Evolutionary conservation across 1,140 invertebrate species (phyloP), one percentile per base, ranked within the genome.

Genomic region (Argopecten irradians): DNA sequence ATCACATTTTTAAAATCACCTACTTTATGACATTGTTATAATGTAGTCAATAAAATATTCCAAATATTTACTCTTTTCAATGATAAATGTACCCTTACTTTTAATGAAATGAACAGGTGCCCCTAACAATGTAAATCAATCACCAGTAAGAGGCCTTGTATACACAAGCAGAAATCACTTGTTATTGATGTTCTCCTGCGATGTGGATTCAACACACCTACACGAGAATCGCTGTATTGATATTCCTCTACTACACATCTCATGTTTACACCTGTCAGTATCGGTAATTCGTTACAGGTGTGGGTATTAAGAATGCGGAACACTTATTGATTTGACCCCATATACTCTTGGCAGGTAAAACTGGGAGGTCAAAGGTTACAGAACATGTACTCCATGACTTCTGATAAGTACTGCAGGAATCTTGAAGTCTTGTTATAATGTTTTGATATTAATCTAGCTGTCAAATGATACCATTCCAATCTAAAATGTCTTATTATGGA

Each of bases 251-350:
- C n/a, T n/a, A n/a, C n/a, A n/a, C n/a, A n/a, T n/a, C n/a, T n/a
- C n/a, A n/a, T 28, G 55, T 71, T 19, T 46, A 71, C 5, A n/a
- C 55, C 55, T 71, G 55, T 28, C n/a, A 3, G 55, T 71, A 71
- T n/a, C n/a, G n/a, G 28, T 71, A 71, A 8, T 71, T 22, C 5
- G 55, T 71, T 71, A 71, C 55, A 71, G 55, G 55, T 71, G n/a
- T 28, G n/a, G 28, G 55, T 71, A 71, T 71, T 71, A 28, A 71
- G 55, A 71, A 71, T 71, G 55, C 55, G 55, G 55, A 71, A 71
- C 55, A 71, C n/a, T 71, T 71, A 71, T 71, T 71, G 55, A 71
- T 71, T 71, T 71, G 55, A 71, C 55, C 55, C 28, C 1, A 28
- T 71, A 71, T 71, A 71, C 22, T 71, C 55, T 11, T 71, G n/a